Percentiles rank a stretch among this genome's conserved stretches.
Evolutionary conservation across 2,797 vertebrate species (phyloP).

Genomic region (Melopsittacus undulatus): DNA sequence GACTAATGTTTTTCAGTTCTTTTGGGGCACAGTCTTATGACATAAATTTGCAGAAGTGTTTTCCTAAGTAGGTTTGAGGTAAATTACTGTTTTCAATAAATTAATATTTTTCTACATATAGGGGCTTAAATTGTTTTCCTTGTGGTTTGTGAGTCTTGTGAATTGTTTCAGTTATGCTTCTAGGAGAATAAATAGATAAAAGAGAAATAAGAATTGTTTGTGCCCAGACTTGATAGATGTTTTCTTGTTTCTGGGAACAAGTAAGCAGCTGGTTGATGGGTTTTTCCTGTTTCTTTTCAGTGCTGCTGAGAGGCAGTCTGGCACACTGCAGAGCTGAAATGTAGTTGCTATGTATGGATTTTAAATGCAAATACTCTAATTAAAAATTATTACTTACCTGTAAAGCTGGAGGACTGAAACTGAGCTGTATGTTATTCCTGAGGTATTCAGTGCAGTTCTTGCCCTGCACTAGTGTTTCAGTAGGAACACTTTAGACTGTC

Average conservation of each 20-base stretch:
- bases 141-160: background rate
- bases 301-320: background rate
- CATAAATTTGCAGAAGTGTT: background rate
- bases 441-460: background rate
- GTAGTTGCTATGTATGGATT: background rate
- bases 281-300: background rate
- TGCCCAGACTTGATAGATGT: background rate
- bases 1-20: background rate
- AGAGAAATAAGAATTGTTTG: background rate
- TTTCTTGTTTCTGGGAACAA: background rate
- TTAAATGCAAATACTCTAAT: constrained; percentile 17
- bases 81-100: constrained; percentile 31
- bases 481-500: background rate
- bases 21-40: background rate
- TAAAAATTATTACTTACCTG: background rate
- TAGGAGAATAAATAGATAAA: constrained; percentile 46
- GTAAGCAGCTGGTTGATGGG: background rate
- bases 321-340: background rate
- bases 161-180: constrained; percentile 29
- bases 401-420: background rate
- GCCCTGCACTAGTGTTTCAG: background rate
- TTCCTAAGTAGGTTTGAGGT: constrained; percentile 7
- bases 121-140: constrained; percentile 22
- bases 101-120: constrained; percentile 5
- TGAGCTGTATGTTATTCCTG: background rate